Evolutionary conservation across 2,888 invertebrate genomes (phyloP).

Genomic region (Sialis lutaria): DNA sequence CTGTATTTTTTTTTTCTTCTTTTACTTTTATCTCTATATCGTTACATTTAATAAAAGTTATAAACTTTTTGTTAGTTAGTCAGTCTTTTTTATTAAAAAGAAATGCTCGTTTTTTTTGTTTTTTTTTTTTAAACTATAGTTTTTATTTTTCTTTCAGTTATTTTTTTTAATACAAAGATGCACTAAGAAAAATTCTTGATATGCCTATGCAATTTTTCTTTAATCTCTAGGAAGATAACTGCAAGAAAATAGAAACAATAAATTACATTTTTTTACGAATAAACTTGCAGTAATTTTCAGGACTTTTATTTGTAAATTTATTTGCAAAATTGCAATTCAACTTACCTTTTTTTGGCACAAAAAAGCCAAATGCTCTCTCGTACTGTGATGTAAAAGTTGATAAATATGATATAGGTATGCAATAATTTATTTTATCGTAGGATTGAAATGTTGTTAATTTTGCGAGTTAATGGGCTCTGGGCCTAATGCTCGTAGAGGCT

Average conservation of each 20-base stretch:
- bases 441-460: no score
- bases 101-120: slow-evolving; percentile 7
- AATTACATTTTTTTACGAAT: no score
- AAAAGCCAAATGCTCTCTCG: neutral
- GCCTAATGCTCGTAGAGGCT: slow-evolving; percentile 15
- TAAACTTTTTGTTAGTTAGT: slow-evolving; percentile 5
- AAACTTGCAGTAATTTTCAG: no score
- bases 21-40: neutral
- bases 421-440: no score
- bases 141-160: no score
- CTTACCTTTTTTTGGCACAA: slow-evolving; percentile 2
- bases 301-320: no score
- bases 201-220: slow-evolving; percentile 18
- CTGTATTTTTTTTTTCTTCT: neutral
- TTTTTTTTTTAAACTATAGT: no score
- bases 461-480: no score
- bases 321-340: no score
- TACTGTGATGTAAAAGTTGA: no score
- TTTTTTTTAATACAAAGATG: no score
- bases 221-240: slow-evolving; percentile 15
- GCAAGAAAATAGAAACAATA: slow-evolving; percentile 11
- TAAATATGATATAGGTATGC: no score
- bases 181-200: slow-evolving; percentile 12
- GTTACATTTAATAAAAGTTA: neutral
- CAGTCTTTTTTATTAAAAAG: slow-evolving; percentile 15